Percentiles rank a stretch among this genome's conserved stretches.
phyloP scores from a whole-genome alignment of 1,140 invertebrate species.

The Hormaphis cornu region DNA sequence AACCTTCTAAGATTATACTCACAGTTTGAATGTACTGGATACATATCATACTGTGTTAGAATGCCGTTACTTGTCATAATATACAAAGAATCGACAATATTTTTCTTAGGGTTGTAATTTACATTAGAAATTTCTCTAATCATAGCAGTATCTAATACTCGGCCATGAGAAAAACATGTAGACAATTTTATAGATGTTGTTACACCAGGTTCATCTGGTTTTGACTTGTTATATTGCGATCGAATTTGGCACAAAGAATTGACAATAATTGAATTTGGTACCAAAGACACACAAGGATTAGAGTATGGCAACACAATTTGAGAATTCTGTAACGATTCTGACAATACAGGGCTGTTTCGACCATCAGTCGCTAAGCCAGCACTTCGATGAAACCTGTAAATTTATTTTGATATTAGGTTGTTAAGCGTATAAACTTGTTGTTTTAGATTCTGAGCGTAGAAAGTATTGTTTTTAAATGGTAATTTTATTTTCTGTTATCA shows the following conservation, averaged over 20 bases:
- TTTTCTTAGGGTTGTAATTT: slow-evolving; percentile 43
- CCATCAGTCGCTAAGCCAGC: slow-evolving; percentile 75
- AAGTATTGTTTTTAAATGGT: too few relatives aligned
- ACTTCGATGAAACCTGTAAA: slow-evolving; percentile 76
- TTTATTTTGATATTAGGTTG: not conserved
- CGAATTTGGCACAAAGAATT: slow-evolving; percentile 76
- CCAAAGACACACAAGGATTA: slow-evolving; percentile 80
- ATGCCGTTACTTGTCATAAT: slow-evolving; percentile 79
- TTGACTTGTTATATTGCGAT: slow-evolving; percentile 21
- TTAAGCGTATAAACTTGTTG: too few relatives aligned
- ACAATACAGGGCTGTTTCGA: slow-evolving; percentile 63
- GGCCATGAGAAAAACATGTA: slow-evolving; percentile 63
- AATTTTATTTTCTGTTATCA: too few relatives aligned
- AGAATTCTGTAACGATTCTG: slow-evolving; percentile 36
- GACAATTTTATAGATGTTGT: slow-evolving; percentile 48
- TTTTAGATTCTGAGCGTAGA: too few relatives aligned
- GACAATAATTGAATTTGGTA: slow-evolving; percentile 69
- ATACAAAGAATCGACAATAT: slow-evolving; percentile 73
- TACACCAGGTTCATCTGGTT: slow-evolving; percentile 3
- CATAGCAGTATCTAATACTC: slow-evolving; percentile 47
- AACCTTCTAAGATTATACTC: slow-evolving; percentile 33
- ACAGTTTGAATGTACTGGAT: slow-evolving; percentile 64
- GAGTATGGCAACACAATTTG: slow-evolving; percentile 38
- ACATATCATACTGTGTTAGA: slow-evolving; percentile 81
- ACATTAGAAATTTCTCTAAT: slow-evolving; percentile 39